Base-by-base conservation (phyloP, 2,113 vertebrate genomes). In the Zosterops borbonicus region DNA sequence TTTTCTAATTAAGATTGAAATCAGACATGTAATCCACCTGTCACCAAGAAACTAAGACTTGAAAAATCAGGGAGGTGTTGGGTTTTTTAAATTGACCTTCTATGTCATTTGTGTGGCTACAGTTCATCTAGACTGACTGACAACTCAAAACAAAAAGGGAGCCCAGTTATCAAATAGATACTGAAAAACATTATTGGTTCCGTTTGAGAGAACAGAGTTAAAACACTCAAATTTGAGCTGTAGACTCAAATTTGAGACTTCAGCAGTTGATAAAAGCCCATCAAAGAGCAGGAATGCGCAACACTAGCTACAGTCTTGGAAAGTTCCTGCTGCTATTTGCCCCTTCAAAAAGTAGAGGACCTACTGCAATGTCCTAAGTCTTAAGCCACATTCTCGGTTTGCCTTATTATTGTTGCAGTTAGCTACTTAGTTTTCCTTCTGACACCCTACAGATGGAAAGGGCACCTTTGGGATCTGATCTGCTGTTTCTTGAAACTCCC, bases 1-100 rank as follows among this genome's bases (percentile, higher is more conserved):
- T 86, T 94, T 90, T 89, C 76, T 58, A 76, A 67, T 82, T 90
- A 93, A 91, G 89, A 68, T 71, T 90, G 90, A 92, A 95, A 97
- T 95, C 63, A 96, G 94, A 89, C 63, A 13, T 37, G 18, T 87
- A 88, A 92, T 86, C 75, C 89, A 80, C 83, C 75, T 93, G 64
- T 95, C 85, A 95, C 29, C 29, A 82, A 78, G 80, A 88, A 94
- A 87, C 14, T 17, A 42, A 91, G 25, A 91, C n/a, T 60, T 90
- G 78, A 80, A 92, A 95, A 91, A 62, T 46, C 7, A 1, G 19
- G 9, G 14, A 1, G 37, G 76, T 87, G 41, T 20, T 77, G 46
- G 14, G 35, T 86, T 76, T 92, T 83, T 41, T 11, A 93, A 67
- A 67, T 80, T 44, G 37, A 85, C 68, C 53, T 73, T 83, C 77